Percentiles rank a stretch among this genome's conserved stretches.
These are phyloP conservation scores for Agrotis exclamationis DNA, from an alignment of 2,888 invertebrate species.

Conservation along the genomic window DNA sequence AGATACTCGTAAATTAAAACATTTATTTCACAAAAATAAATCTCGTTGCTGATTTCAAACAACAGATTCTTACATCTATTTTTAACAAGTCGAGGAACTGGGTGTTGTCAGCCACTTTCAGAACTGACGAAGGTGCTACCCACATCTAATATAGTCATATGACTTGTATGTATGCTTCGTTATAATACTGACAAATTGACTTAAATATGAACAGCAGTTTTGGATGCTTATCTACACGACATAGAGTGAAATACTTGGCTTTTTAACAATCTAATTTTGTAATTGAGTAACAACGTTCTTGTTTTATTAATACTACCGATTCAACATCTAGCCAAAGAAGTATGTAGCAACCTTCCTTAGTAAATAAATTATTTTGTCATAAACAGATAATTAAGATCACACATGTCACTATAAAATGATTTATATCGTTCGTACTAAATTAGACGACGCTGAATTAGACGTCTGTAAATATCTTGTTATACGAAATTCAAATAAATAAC, in stretches of 20 bases:
- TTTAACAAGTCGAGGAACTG: conserved; percentile 29
- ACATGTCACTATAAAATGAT: conserved; percentile 31
- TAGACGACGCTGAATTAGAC: conserved; percentile 11
- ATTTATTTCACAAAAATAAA: conserved; percentile 30
- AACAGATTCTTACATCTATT: conserved; percentile 34
- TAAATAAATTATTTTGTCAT: conserved; percentile 16
- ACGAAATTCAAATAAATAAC: background rate
- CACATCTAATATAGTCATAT: too few relatives aligned
- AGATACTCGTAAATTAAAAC: conserved; percentile 10
- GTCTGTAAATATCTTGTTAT: background rate
- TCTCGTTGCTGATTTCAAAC: conserved; percentile 1
- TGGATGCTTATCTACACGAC: too few relatives aligned
- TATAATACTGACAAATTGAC: too few relatives aligned
- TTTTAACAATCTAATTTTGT: too few relatives aligned
- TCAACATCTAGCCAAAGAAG: background rate
- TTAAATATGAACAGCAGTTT: too few relatives aligned
- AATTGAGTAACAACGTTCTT: background rate
- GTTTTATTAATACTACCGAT: background rate
- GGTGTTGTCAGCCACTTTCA: background rate
- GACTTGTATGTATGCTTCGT: too few relatives aligned
- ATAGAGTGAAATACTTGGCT: too few relatives aligned
- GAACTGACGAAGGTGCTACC: conserved; percentile 25
- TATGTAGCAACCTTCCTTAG: background rate
- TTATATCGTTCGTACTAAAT: background rate
- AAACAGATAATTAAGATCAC: conserved; percentile 28